Evolutionary conservation across 2,888 invertebrate species (phyloP), one percentile per base, ranked within the genome.

Genomic region (Chalcosyrphus nemorum): DNA sequence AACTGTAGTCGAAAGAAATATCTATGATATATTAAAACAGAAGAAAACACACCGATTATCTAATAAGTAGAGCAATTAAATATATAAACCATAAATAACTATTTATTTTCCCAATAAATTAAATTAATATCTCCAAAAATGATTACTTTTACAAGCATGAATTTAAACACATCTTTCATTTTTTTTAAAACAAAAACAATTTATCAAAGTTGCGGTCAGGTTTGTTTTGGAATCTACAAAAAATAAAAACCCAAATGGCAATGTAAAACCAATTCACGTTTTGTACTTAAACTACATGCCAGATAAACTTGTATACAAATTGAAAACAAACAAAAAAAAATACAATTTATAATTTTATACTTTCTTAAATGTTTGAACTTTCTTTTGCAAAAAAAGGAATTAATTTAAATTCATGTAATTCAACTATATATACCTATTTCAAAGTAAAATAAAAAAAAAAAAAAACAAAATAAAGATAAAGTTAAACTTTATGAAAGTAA

Each of bases 401-500:
- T 43, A 38, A 59, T 61, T 41, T 56, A 38, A 72, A 57, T 9
- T 38, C 29, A 9, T 63, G 47, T 63, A 66, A 57, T 63, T 56
- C 27, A 78, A 35, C 41, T 41, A 45, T 54, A 52, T 59, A 38
- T 54, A 15, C 38, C 32, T 47, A 61, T 21, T 74, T 68, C 41
- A 72, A 65, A 50, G n/a, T n/a, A n/a, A n/a, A n/a, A n/a, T n/a
- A n/a, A n/a, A n/a, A n/a, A n/a, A n/a, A 32, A 32, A 17, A n/a
- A 35, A 29, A 15, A 29, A 59, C 2, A 43, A 24, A 17, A 59
- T 43, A 41, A 50, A 70, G 57, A 77, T 77, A 84, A 84, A 84
- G 84, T 80, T 63, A 78, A 84, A 84, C 84, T 84, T 84, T 84
- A 84, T 80, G 70, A 80, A 84, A 84, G 78, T 70, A 65, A 74